Base-by-base conservation (phyloP, 2,888 invertebrate species). In the Abscondita cerata region DNA sequence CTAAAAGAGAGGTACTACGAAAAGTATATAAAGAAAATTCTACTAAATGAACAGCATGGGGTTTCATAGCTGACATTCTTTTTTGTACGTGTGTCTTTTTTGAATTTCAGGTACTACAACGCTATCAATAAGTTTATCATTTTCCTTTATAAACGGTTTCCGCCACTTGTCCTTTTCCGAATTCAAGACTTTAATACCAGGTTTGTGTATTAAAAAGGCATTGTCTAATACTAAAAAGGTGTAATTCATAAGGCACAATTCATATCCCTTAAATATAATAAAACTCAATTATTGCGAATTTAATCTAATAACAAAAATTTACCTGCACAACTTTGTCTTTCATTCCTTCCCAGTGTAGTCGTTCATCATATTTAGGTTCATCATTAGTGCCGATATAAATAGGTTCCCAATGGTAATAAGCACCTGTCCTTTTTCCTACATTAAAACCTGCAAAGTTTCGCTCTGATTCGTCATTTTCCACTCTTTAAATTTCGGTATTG, bases 291-390 rank as follows among this genome's bases (percentile, higher is more conserved):
- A n/a, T n/a, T n/a, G n/a, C n/a, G n/a, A 41, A 41, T 31, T 31
- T n/a, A 34, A 34, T 20, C 11, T 13, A 38, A 5, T 38, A 11
- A n/a, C n/a, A 4, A 6, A 31, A 1, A 41, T 13, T 2, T 76
- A 92, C 93, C 88, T 94, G 93, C 52, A 92, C 90, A 93, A 93
- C 93, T 82, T 94, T 94, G 78, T 94, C 93, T 78, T 90, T 89
- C 79, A 91, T 91, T 53, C 94, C 94, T 76, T 94, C 93, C 93
- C 94, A 94, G 75, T 90, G 91, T 62, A 94, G 86, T 74, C 93
- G 84, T 69, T 84, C 83, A 61, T 84, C 83, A 67, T 83, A 84
- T 3, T 76, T 72, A 0, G 82, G 82, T 33, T 81, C 82, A 6
- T 72, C 72, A 66, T 83, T 80, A 1, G 83, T 83, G 0, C 84